Percentiles rank a stretch among this genome's conserved stretches.
phyloP scores from a whole-genome alignment of 2,113 vertebrate species.

The Chrysochloris asiatica region DNA sequence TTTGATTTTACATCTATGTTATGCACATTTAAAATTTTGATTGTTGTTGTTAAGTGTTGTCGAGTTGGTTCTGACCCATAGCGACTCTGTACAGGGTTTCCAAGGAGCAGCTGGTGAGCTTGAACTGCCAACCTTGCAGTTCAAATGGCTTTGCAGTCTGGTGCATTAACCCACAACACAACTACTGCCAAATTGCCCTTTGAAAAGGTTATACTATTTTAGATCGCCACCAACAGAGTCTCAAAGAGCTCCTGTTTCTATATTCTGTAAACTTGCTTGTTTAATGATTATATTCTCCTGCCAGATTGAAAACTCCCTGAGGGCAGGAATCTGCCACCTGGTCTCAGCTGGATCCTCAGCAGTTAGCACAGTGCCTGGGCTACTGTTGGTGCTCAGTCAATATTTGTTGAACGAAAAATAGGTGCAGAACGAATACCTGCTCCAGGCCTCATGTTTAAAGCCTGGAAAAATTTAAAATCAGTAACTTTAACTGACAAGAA shows the following conservation, averaged over 20 bases:
- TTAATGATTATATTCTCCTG: not conserved
- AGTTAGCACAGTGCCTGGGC: not conserved
- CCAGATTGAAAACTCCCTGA: not conserved
- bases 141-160: too few species aligned
- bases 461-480: not conserved
- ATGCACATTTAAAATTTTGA: slow-evolving; percentile 7
- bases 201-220: slow-evolving; percentile 49
- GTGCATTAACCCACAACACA: too few species aligned
- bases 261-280: not conserved
- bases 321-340: not conserved
- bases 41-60: too few species aligned
- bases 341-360: not conserved
- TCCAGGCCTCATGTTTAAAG: not conserved
- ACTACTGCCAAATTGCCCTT: slow-evolving; percentile 18
- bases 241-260: not conserved
- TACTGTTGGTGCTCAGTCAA: not conserved
- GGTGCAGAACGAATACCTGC: not conserved
- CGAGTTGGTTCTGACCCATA: too few species aligned
- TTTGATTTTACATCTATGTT: slow-evolving; percentile 29
- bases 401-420: slow-evolving; percentile 1
- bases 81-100: too few species aligned
- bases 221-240: slow-evolving; percentile 42
- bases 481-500: not conserved
- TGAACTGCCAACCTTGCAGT: too few species aligned
- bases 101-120: too few species aligned